Evolutionary conservation across 1,140 invertebrate species (phyloP), one percentile per base, ranked within the genome.

Genomic region (Aplysia californica): DNA sequence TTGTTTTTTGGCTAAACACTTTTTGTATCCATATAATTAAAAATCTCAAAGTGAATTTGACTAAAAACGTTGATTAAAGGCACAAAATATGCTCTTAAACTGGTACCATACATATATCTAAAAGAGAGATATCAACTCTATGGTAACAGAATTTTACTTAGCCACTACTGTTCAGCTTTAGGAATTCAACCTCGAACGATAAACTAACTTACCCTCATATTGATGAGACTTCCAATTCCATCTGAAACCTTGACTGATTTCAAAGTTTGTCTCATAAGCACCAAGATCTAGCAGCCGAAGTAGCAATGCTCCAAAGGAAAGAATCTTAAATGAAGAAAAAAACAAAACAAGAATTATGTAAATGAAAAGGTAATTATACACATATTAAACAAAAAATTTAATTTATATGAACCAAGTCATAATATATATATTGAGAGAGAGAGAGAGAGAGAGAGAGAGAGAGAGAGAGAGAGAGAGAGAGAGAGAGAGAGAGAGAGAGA

Each of bases 241-340:
- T 18, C 84, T 76, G 64, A 85, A 87, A 20, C 84, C 84, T 75
- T 82, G 79, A 61, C 83, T 85, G 69, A 87, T 86, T 59, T 83
- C 80, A 79, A 87, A 86, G 23, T 82, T 77, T 64, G 79, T 76
- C 1, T 31, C 79, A 29, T 79, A 81, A 15, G 85, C 84, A 29
- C 72, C 78, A n/a, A 85, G 33, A 77, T 86, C 84, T 35, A 85
- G 64, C 21, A 81, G 59, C 59, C 85, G 75, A 75, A 86, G 65
- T 6, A 83, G 73, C n/a, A 86, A 58, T 1, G 83, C 82, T 73
- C 83, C 85, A 56, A 80, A 77, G 39, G 76, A 74, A 56, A 83
- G 81, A 44, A 84, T 73, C 84, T 85, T 77, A 39, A 83, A 67
- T 21, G 76, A 44, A 50, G 23, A 64, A 75, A 72, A 70, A 29